Percentiles rank a stretch among this genome's conserved stretches.
Evolutionary conservation across 2,797 vertebrate species (phyloP).

Genomic region (Pantherophis vulpinus): DNA sequence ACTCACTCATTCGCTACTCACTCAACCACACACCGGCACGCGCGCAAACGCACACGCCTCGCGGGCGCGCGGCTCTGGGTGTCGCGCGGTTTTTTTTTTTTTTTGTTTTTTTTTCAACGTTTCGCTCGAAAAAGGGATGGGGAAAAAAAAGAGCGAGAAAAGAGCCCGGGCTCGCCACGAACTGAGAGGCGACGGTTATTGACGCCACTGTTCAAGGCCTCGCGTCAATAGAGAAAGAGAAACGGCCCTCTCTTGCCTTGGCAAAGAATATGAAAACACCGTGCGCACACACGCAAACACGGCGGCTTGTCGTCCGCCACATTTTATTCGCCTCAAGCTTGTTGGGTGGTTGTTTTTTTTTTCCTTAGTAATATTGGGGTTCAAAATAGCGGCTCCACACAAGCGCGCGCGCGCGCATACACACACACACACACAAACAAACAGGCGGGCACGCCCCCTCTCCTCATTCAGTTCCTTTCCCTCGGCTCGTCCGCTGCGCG

Average conservation of each 20-base stretch:
- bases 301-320: neutral
- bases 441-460: neutral
- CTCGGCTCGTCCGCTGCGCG: neutral
- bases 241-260: neutral
- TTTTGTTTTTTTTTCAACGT: no score
- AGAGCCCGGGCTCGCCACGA: neutral
- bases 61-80: neutral
- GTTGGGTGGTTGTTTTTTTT: no score
- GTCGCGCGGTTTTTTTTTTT: neutral
- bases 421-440: neutral
- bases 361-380: neutral
- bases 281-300: neutral
- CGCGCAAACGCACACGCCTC: neutral
- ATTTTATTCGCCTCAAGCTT: neutral
- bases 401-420: neutral
- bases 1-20: neutral
- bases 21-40: rapidly evolving
- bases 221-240: neutral
- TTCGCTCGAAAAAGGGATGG: no score
- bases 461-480: neutral
- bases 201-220: neutral
- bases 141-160: no score
- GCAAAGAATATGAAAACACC: neutral
- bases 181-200: neutral
- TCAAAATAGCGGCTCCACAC: neutral